phyloP scores from a whole-genome alignment of 2,888 invertebrate genomes.

The Orthonychiurus folsomi region DNA sequence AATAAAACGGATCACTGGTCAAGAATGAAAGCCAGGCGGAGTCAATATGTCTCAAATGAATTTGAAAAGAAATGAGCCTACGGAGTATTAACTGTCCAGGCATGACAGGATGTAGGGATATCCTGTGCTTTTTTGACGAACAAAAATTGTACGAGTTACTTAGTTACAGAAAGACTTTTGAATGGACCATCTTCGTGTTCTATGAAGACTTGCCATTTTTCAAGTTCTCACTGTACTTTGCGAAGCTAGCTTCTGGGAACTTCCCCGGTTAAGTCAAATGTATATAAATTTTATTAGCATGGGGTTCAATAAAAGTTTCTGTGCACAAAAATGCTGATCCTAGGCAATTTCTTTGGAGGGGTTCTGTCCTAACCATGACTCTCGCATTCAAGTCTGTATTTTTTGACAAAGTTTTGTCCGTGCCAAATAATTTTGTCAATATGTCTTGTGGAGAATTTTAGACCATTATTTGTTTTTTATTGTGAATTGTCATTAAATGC shows the following conservation, averaged over 20 bases:
- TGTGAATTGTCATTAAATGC: too few relatives aligned
- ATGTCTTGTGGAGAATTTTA: too few relatives aligned
- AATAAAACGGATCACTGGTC: conserved; percentile 1
- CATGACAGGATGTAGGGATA: too few relatives aligned
- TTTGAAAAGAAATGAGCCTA: not conserved
- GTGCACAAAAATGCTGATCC: not conserved
- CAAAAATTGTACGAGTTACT: not conserved
- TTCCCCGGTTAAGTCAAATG: not conserved
- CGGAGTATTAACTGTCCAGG: too few relatives aligned
- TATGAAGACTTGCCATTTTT: not conserved
- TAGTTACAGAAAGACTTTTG: not conserved
- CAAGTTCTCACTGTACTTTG: not conserved
- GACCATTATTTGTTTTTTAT: too few relatives aligned
- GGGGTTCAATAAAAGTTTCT: not conserved
- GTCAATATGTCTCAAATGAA: not conserved
- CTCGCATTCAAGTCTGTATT: too few relatives aligned
- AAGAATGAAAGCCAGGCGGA: not conserved
- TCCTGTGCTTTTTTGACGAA: too few relatives aligned
- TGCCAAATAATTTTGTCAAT: too few relatives aligned
- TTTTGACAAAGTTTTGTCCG: too few relatives aligned
- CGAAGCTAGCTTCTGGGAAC: not conserved
- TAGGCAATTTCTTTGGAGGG: not conserved
- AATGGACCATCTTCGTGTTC: not conserved
- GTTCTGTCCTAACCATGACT: too few relatives aligned
- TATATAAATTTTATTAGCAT: not conserved